A percentile compares a stretch with the other conserved stretches of the same genome.
Evolutionary conservation across 2,797 vertebrate genomes (phyloP).

Genomic region (Acridotheres tristis): DNA sequence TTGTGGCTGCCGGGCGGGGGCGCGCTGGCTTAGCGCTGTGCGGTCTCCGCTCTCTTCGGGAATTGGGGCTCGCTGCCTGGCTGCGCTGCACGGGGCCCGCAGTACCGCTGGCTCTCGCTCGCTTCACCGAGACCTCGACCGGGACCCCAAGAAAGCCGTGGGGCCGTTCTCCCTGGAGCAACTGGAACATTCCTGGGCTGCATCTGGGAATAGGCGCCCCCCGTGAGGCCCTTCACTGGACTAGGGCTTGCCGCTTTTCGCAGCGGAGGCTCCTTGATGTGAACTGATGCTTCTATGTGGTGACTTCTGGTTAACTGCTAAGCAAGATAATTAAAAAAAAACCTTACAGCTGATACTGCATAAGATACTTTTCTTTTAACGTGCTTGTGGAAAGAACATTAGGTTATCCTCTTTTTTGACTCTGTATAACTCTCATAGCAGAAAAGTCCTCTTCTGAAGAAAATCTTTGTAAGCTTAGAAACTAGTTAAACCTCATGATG

Average conservation of each 20-base stretch:
- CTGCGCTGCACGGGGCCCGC: rapidly evolving
- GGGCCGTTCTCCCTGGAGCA: too few species aligned
- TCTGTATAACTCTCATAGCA: not conserved
- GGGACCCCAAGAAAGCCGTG: too few species aligned
- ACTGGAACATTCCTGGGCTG: not conserved
- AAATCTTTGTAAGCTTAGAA: not conserved
- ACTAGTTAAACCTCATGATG: not conserved
- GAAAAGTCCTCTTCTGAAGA: not conserved
- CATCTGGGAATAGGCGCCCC: not conserved
- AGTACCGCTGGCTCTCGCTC: rapidly evolving
- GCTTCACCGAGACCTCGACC: not conserved
- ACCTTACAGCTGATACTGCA: not conserved
- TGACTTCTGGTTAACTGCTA: not conserved
- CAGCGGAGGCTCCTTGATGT: not conserved
- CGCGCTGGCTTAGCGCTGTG: too few species aligned
- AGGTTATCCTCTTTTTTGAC: not conserved
- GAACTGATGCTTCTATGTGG: not conserved
- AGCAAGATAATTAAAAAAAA: not conserved
- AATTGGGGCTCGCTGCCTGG: too few species aligned
- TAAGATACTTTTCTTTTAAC: not conserved
- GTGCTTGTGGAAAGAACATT: not conserved
- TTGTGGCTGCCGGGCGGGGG: rapidly evolving
- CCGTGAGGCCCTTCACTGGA: not conserved
- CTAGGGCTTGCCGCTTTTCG: not conserved
- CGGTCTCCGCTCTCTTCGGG: too few species aligned